Percentiles rank a stretch among this genome's conserved stretches.
phyloP scores from a whole-genome alignment of 2,113 vertebrate genomes.

The Plecotus auritus region DNA sequence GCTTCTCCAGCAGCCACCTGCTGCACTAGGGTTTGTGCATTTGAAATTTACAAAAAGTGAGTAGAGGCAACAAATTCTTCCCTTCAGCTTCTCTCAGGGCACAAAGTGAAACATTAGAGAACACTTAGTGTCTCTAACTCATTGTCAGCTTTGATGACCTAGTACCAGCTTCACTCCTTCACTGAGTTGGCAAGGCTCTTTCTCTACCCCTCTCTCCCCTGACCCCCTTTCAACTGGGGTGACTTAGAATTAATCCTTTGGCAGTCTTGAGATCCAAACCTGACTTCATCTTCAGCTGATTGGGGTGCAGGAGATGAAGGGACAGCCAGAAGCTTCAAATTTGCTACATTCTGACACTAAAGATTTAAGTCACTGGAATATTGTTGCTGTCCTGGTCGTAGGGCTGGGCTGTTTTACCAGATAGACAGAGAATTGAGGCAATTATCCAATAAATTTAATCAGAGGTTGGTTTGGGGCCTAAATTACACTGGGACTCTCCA shows the following conservation, averaged over 20 bases:
- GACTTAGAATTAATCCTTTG: not conserved
- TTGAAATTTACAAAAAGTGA: not conserved
- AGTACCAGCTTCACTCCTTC: not conserved
- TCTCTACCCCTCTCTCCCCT: not conserved
- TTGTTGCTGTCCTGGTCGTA: not conserved
- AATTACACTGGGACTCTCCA: conserved; percentile 35
- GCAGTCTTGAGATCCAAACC: not conserved
- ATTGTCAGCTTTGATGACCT: not conserved
- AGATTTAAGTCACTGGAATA: not conserved
- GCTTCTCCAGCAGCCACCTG: not conserved
- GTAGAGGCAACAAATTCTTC: not conserved
- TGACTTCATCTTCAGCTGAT: conserved; percentile 36
- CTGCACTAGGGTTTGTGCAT: not conserved
- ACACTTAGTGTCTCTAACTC: not conserved
- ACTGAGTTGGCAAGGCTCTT: not conserved
- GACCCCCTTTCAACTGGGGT: not conserved
- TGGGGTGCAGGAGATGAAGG: not conserved
- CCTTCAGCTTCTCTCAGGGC: not conserved
- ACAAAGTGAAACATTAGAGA: not conserved
- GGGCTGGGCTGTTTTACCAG: conserved; percentile 41
- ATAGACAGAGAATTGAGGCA: conserved; percentile 53
- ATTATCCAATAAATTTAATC: conserved; percentile 57
- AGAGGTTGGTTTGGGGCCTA: conserved; percentile 45
- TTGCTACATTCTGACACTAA: conserved; percentile 16
- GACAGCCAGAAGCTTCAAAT: conserved; percentile 9